These are phyloP conservation scores for Platypus cylindrus DNA, from an alignment of 2,888 invertebrate species.

Conservation along the genomic window DNA sequence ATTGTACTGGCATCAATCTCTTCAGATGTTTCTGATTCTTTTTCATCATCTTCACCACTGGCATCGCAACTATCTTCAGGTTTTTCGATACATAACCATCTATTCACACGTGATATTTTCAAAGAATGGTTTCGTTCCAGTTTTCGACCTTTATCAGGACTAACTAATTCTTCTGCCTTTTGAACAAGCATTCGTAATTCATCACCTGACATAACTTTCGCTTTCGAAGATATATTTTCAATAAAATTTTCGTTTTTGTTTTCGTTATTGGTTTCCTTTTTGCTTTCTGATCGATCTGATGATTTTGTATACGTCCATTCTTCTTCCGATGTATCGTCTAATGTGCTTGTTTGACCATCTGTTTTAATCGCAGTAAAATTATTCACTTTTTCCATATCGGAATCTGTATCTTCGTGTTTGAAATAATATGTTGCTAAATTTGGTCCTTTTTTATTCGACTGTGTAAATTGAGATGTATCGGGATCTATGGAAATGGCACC, in stretches of 20 bases:
- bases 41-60: constrained; percentile 76
- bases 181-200: constrained; percentile 52
- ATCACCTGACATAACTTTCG: constrained; percentile 26
- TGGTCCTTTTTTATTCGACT: constrained; percentile 66
- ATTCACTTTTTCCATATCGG: constrained; percentile 50
- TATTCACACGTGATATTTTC: constrained; percentile 54
- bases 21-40: constrained; percentile 64
- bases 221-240: constrained; percentile 22
- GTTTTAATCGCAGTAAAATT: constrained; percentile 10
- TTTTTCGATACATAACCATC: constrained; percentile 50
- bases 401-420: constrained; percentile 76
- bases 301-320: constrained; percentile 55
- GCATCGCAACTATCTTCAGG: constrained; percentile 73
- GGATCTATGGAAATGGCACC: constrained; percentile 19
- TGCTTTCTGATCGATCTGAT: constrained; percentile 2
- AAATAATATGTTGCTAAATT: constrained; percentile 78
- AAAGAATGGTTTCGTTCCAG: constrained; percentile 25
- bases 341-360: constrained; percentile 14
- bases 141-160: constrained; percentile 31
- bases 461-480: constrained; percentile 30
- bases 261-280: constrained; percentile 9
- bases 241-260: constrained; percentile 18
- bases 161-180: constrained; percentile 69
- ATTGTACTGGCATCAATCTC: constrained; percentile 64
- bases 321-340: constrained; percentile 47